Conservation (phyloP, 2,888 invertebrate species). For the Eristalis pertinax region DNA sequence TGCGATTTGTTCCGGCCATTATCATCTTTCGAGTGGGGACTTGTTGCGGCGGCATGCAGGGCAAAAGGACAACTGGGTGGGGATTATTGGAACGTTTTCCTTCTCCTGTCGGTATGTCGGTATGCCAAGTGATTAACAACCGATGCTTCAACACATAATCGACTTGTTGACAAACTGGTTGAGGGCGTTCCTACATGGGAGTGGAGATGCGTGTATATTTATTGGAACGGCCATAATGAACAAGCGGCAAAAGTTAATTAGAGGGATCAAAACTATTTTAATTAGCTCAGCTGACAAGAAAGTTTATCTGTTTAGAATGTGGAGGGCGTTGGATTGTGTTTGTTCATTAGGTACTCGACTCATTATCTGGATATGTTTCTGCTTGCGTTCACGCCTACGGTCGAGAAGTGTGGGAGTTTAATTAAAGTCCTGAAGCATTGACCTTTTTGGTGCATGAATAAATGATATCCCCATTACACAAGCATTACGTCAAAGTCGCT, state of each 20-base stretch:
- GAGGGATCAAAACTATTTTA: conserved; percentile 31
- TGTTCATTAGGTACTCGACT: neutral
- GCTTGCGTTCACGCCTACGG: neutral
- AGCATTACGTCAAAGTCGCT: too few relatives aligned
- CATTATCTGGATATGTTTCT: neutral
- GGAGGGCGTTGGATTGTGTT: neutral
- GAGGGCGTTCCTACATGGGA: neutral
- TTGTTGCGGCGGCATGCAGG: neutral
- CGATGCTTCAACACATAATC: neutral
- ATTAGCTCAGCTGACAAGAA: conserved; percentile 17
- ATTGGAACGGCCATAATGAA: conserved; percentile 3
- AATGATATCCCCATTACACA: too few relatives aligned
- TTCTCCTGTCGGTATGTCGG: conserved; percentile 1
- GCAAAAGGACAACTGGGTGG: neutral
- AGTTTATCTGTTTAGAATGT: neutral
- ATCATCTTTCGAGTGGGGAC: conserved; percentile 4
- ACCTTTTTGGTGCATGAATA: too few relatives aligned
- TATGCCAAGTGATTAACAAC: conserved; percentile 11
- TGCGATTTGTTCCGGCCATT: conserved; percentile 21
- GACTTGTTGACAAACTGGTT: neutral
- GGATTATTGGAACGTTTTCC: conserved; percentile 20
- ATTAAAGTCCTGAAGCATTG: too few relatives aligned
- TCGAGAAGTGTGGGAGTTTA: too few relatives aligned
- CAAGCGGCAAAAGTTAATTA: conserved; percentile 23
- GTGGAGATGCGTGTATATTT: neutral